A percentile compares a stretch with the other conserved stretches of the same genome.
phyloP scores from a whole-genome alignment of 1,140 invertebrate species.

The Phocides pigmalion region DNA sequence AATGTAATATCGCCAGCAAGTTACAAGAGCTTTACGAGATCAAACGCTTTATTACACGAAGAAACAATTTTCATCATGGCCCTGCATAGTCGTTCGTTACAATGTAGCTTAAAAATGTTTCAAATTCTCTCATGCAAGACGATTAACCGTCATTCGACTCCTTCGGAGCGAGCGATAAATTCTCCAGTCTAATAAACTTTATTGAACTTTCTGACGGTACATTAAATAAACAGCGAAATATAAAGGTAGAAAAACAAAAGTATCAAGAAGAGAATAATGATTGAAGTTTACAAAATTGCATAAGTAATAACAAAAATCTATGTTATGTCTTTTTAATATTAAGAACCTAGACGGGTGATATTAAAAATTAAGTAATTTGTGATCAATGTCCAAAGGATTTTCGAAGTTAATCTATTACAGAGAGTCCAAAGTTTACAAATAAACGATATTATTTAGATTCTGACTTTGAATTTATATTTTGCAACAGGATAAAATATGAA shows the following conservation, averaged over 20 bases:
- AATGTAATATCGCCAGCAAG: slow-evolving; percentile 39
- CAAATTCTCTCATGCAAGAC: slow-evolving; percentile 31
- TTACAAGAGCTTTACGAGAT: slow-evolving; percentile 38
- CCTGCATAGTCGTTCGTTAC: slow-evolving; percentile 30
- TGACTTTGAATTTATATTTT: too few species aligned
- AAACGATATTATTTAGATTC: too few species aligned
- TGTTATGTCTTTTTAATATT: too few species aligned
- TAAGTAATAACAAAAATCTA: too few species aligned
- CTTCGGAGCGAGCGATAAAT: slow-evolving; percentile 8
- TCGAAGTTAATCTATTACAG: too few species aligned
- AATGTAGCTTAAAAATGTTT: slow-evolving; percentile 33
- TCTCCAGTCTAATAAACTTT: slow-evolving; percentile 9
- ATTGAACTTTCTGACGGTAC: neutral
- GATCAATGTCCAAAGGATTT: too few species aligned
- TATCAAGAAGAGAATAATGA: neutral
- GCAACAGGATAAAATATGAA: too few species aligned
- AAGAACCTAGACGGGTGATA: too few species aligned
- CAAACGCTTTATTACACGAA: slow-evolving; percentile 36
- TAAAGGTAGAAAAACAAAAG: neutral
- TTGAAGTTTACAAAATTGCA: too few species aligned
- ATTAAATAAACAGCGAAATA: neutral
- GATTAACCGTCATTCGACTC: slow-evolving; percentile 17
- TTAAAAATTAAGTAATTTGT: too few species aligned
- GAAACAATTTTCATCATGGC: slow-evolving; percentile 32
- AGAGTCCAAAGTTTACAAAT: too few species aligned